Evolutionary conservation across 2,113 vertebrate genomes (phyloP), one percentile per base, ranked within the genome.

Genomic region (Saimiri boliviensis): DNA sequence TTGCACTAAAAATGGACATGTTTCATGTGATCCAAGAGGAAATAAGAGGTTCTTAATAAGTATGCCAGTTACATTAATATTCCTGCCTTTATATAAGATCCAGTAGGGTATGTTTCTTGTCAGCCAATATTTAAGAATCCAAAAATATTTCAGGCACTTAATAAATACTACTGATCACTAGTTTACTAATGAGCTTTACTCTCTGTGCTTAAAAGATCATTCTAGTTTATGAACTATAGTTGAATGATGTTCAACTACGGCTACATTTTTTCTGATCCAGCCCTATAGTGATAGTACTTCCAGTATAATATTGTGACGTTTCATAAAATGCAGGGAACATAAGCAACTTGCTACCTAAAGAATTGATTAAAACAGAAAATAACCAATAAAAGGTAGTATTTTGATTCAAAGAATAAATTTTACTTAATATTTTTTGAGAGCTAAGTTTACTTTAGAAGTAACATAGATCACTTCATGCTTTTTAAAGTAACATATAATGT

Each of bases 401-500:
- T 91, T 91, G 20, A 87, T 84, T 4, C 68, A 54, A 79, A 93
- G 93, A 32, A 47, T 27, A 92, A 40, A 89, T 83, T 90, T 37
- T 17, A 92, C 23, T 96, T 91, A 93, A 71, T 77, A 80, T 47
- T 14, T 89, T 83, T 40, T 92, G 74, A 63, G 16, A 30, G 12
- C 70, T 32, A 14, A 92, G 70, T 13, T 96, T 93, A 85, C 66
- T 94, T 92, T 11, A 93, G 52, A 94, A 74, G 40, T 40, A 88
- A n/a, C 87, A 80, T 45, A 92, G 19, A 92, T 37, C n/a, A 49
- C 82, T 77, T 92, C 40, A 45, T 0, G 91, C 11, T 92, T 88
- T 87, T 27, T 20, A 66, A 93, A 88, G 27, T 49, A 93, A 56
- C 6, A 17, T 49, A 91, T 49, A 13, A 32, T 47, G 79, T 95